Conservation (phyloP, 2,888 invertebrate species). For the Antitype chi region DNA sequence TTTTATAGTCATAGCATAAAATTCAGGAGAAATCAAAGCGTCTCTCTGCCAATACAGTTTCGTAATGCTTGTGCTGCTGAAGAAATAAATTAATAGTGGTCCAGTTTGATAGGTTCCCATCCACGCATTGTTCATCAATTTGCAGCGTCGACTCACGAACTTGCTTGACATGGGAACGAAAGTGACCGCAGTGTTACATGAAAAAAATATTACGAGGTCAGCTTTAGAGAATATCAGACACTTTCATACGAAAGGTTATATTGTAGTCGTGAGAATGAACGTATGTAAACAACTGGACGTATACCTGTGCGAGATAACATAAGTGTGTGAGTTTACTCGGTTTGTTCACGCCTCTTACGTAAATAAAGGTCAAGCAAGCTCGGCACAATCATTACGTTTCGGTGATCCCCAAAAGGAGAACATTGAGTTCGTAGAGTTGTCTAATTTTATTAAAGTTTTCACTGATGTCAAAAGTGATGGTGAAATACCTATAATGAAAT, state of each 20-base stretch:
- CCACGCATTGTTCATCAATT: conserved; percentile 74
- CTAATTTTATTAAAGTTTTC: conserved; percentile 8
- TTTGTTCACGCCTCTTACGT: conserved; percentile 83
- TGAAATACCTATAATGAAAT: neutral
- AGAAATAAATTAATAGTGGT: conserved; percentile 62
- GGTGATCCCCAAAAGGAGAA: conserved; percentile 33
- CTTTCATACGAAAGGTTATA: conserved; percentile 81
- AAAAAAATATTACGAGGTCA: conserved; percentile 69
- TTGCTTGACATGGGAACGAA: conserved; percentile 74
- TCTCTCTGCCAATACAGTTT: conserved; percentile 68
- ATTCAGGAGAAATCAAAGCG: conserved; percentile 37
- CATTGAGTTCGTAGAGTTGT: conserved; percentile 21
- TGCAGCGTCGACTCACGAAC: conserved; percentile 69
- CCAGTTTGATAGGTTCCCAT: conserved; percentile 69
- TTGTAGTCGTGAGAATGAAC: conserved; percentile 83
- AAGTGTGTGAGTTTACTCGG: conserved; percentile 76
- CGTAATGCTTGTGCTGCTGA: conserved; percentile 64
- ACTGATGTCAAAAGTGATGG: neutral
- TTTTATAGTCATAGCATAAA: conserved; percentile 37
- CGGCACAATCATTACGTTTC: conserved; percentile 21
- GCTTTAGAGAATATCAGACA: conserved; percentile 75
- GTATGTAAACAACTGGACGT: conserved; percentile 76
- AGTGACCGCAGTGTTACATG: conserved; percentile 69
- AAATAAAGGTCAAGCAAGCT: conserved; percentile 80
- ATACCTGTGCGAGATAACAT: conserved; percentile 59